phyloP scores from a whole-genome alignment of 1,140 invertebrate species.

The Lethrus apterus region DNA sequence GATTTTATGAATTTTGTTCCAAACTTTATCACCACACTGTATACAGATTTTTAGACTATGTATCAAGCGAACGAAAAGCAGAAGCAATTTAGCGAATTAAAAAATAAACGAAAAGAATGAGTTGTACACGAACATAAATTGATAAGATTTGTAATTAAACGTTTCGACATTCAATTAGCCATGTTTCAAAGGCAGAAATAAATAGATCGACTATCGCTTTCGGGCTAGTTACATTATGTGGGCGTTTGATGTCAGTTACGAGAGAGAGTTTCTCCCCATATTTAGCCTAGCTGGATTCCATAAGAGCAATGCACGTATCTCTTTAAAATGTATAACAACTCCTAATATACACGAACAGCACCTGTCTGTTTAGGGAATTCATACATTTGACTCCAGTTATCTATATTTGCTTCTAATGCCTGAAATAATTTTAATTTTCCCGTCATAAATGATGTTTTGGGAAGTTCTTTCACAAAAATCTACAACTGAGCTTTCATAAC shows the following conservation, averaged over 20 bases:
- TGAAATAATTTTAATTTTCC: neutral
- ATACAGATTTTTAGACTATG: too few relatives aligned
- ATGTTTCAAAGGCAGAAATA: constrained; percentile 14
- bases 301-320: constrained; percentile 20
- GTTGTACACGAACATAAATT: too few relatives aligned
- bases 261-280: constrained; percentile 35
- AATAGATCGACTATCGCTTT: constrained; percentile 19
- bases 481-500: neutral
- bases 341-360: constrained; percentile 16
- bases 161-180: constrained; percentile 3
- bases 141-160: constrained; percentile 1
- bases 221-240: constrained; percentile 19
- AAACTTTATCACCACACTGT: too few relatives aligned
- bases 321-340: constrained; percentile 28
- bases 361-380: neutral
- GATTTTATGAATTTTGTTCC: too few relatives aligned
- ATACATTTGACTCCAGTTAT: neutral
- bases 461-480: constrained; percentile 1
- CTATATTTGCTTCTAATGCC: neutral
- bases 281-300: constrained; percentile 30
- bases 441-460: neutral
- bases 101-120: neutral
- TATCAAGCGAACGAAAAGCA: too few relatives aligned
- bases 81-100: too few relatives aligned
- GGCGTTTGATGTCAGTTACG: constrained; percentile 35